Base-by-base conservation (phyloP, 2,888 invertebrate species). In the Drosophila lutescens region DNA sequence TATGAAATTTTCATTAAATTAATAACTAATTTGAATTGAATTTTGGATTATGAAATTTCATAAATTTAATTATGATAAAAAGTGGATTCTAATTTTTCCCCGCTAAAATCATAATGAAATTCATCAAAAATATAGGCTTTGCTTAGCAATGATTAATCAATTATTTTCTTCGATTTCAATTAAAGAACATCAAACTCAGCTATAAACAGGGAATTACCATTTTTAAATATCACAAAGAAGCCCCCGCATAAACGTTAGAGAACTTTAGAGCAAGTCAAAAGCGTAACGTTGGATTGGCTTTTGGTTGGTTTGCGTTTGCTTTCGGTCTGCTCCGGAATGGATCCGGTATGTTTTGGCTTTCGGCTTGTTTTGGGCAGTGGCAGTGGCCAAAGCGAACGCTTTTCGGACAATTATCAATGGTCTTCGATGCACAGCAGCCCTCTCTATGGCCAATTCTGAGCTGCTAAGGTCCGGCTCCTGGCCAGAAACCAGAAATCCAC, bases 331-430 rank as follows among this genome's bases (percentile, higher is more conserved):
- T 46, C 34, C 10, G 32, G 10, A 9, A 10, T 36, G 36, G 74
- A 38, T 49, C 34, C n/a, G 26, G 62, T 46, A 61, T 51, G 34
- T 51, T 26, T 50, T 32, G 50, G 26, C 26, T 26, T 26, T 26
- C 26, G 26, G 44, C 59, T 60, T 46, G 49, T 61, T 54, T 55
- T 46, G 70, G 43, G 12, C 43, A 43, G 6, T 43, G 43, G 40
- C 58, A 38, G 54, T 56, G 51, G 56, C 49, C 44, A 70, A 55
- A 60, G 44, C 40, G 61, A 61, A 53, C 51, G 56, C 51, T 67
- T 72, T 75, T 30, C 23, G 51, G 51, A 67, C 66, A 41, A 82
- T 79, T 82, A 76, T 76, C 77, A 82, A 61, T 50, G 36, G 58
- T 13, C 60, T 47, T 50, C 57, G 20, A 12, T n/a, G 58, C 30